Conservation (phyloP, 2,888 invertebrate species). For the Hetaerina titia region DNA sequence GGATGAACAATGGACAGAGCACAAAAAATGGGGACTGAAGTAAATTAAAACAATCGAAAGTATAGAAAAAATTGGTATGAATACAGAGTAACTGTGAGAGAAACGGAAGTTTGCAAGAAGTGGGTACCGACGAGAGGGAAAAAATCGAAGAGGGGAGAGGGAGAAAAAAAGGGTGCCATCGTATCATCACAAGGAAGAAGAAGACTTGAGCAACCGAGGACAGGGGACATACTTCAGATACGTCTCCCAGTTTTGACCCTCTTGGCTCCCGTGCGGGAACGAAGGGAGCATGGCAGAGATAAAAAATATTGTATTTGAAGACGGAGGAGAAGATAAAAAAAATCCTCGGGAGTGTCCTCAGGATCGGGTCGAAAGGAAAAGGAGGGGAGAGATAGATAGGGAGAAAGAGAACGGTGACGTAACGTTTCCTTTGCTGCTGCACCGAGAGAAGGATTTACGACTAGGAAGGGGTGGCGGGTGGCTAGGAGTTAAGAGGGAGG, state of each 20-base stretch:
- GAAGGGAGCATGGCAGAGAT: neutral
- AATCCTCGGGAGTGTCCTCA: constrained; percentile 14
- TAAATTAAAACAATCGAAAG: too few relatives aligned
- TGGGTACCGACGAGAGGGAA: neutral
- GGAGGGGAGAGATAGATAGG: neutral
- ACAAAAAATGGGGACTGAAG: too few relatives aligned
- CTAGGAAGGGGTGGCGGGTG: neutral
- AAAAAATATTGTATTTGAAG: neutral
- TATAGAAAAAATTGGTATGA: too few relatives aligned
- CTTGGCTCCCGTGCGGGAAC: neutral
- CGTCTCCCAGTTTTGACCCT: neutral
- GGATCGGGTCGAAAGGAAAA: neutral
- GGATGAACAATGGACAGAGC: too few relatives aligned
- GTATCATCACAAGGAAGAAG: neutral
- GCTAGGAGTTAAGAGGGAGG: neutral
- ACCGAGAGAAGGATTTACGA: constrained; percentile 50
- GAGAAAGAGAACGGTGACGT: neutral
- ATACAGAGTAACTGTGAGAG: too few relatives aligned
- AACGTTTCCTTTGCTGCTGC: constrained; percentile 20
- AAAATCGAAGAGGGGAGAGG: neutral
- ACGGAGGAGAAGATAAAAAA: constrained; percentile 20
- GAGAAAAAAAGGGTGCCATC: neutral
- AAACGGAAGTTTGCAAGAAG: too few relatives aligned
- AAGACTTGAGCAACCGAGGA: neutral
- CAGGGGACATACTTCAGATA: neutral